Conservation (phyloP, 2,888 invertebrate genomes). For the Oligia fasciuncula region DNA sequence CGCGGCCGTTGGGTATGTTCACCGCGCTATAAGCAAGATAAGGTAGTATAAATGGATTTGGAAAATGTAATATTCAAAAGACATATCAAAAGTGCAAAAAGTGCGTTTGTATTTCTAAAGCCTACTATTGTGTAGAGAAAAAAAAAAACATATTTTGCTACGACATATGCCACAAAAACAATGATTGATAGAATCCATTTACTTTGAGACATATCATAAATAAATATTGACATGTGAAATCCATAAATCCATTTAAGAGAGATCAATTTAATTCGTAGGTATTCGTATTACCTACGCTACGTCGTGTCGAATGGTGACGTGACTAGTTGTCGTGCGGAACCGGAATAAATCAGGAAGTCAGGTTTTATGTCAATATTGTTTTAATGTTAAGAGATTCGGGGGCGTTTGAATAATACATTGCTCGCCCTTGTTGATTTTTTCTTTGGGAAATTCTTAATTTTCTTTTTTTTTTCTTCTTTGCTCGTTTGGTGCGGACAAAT, state of each 20-base stretch:
- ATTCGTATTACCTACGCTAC: conserved; percentile 5
- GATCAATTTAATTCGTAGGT: conserved; percentile 38
- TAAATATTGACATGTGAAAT: conserved; percentile 30
- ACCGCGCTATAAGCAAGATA: not conserved
- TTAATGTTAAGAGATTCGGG: conserved; percentile 55
- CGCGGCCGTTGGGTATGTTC: not conserved
- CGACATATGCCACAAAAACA: not conserved
- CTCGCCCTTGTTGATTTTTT: conserved; percentile 44
- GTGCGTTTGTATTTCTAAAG: not conserved
- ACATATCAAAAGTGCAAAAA: not conserved
- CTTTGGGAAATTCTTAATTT: conserved; percentile 32
- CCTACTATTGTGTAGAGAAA: not conserved
- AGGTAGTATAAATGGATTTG: not conserved
- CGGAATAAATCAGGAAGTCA: conserved; percentile 37
- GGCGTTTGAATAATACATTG: conserved; percentile 62
- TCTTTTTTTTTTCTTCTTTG: conserved; percentile 14
- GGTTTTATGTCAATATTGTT: conserved; percentile 65
- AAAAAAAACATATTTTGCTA: not conserved
- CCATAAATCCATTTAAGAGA: conserved; percentile 42
- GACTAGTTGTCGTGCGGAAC: conserved; percentile 4
- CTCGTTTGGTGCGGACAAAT: conserved; percentile 22
- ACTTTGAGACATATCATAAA: conserved; percentile 25
- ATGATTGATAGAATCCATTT: conserved; percentile 27
- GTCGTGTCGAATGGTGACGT: not conserved
- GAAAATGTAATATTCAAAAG: not conserved